phyloP scores from a whole-genome alignment of 2,113 vertebrate genomes.

The Dromaius novaehollandiae region DNA sequence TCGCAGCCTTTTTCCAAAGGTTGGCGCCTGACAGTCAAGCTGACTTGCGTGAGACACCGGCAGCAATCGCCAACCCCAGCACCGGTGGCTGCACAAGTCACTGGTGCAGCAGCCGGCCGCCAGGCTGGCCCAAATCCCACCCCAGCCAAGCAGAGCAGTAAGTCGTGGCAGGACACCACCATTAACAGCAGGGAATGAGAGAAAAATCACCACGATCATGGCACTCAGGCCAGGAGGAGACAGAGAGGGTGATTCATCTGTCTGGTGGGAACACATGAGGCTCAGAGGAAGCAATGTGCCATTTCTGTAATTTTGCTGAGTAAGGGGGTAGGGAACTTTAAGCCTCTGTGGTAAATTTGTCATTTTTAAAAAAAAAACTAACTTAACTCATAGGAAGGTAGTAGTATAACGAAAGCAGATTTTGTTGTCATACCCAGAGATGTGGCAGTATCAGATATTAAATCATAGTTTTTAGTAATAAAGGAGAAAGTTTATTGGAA shows the following conservation, averaged over 20 bases:
- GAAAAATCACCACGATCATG: not conserved
- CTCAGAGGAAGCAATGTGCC: no score
- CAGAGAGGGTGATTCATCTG: not conserved
- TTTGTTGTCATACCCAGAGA: not conserved
- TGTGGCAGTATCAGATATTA: rapidly evolving
- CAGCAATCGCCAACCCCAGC: not conserved
- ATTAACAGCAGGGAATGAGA: not conserved
- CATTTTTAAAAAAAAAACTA: not conserved
- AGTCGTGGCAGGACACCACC: not conserved
- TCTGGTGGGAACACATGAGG: not conserved
- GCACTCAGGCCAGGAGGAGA: not conserved
- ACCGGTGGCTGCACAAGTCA: not conserved
- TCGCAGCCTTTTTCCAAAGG: not conserved
- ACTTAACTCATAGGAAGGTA: rapidly evolving
- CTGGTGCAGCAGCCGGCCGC: not conserved
- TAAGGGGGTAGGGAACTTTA: not conserved
- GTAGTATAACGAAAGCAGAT: rapidly evolving
- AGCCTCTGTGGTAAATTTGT: not conserved
- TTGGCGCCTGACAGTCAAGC: not conserved
- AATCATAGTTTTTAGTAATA: not conserved
- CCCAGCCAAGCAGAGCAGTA: not conserved
- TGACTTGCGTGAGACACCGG: no score
- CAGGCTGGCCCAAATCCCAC: not conserved
- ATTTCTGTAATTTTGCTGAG: not conserved
- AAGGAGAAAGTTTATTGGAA: not conserved